These are phyloP conservation scores for Threskiornis aethiopicus DNA, from an alignment of 2,797 vertebrate species.

Conservation along the genomic window DNA sequence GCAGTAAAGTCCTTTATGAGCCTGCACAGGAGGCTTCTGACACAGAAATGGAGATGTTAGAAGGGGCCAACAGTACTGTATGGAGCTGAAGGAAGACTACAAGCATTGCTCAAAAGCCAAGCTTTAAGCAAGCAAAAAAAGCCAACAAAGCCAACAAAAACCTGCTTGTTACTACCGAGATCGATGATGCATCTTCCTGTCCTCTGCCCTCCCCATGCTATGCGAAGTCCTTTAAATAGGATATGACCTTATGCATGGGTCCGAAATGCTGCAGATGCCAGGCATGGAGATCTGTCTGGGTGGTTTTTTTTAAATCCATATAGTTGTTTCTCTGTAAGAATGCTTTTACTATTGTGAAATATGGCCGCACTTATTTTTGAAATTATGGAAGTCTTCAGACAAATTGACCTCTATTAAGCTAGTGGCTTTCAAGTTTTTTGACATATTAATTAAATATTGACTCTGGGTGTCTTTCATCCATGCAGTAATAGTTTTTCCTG, in stretches of 20 bases:
- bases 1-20: background rate
- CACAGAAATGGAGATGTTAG: background rate
- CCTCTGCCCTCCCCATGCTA: fast-evolving
- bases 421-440: background rate
- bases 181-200: fast-evolving
- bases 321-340: background rate
- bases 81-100: background rate
- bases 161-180: background rate
- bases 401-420: background rate
- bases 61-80: background rate
- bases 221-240: background rate
- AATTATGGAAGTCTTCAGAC: background rate
- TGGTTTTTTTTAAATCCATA: fast-evolving
- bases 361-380: background rate
- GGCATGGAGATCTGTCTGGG: fast-evolving
- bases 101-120: background rate
- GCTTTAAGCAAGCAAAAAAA: background rate
- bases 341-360: background rate
- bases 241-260: background rate
- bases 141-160: background rate
- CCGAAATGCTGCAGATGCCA: background rate
- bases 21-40: fast-evolving
- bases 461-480: background rate
- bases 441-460: background rate
- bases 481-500: background rate